Base-by-base conservation (phyloP, 2,888 invertebrate species). In the Loripinus fragilis region DNA sequence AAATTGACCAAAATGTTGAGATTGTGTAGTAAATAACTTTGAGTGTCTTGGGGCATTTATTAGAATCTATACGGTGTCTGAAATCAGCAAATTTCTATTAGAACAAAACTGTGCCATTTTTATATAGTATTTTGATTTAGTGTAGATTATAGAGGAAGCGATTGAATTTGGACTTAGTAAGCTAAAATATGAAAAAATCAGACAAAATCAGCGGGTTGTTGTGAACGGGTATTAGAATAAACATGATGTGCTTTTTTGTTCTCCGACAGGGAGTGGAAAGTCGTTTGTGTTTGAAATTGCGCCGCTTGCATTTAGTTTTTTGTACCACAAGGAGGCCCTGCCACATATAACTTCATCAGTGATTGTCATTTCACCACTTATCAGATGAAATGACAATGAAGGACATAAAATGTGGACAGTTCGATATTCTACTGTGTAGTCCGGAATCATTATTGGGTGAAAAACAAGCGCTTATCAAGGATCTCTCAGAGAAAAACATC, bases 181-280 rank as follows among this genome's bases (percentile, higher is more conserved):
- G 35, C 20, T 65, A 28, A 23, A 23, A 10, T 65, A 67, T 67
- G 8, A 67, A 28, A 15, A 45, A 30, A 41, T 67, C 38, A 38
- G 42, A 41, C 2, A 20, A 3, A 67, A 41, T n/a, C 67, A 67
- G 17, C 3, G 15, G 17, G 7, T 2, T 20, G 67, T 45, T 12
- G 42, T 67, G 2, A 38, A 8, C n/a, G 41, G 2, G 8, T 67
- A 67, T 41, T 67, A 42, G 28, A 67, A 41, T 67, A 42, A 42
- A 20, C 33, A 70, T 2, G 50, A 73, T 66, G 35, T 73, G 12
- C 30, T 73, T n/a, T 73, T 45, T n/a, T 65, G 66, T 20, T 65
- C 73, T 28, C 73, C 73, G 28, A 73, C 73, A 48, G 73, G 73
- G 8, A 73, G 73, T 33, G 73, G 73, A 48, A 73, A 73, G 65